These are phyloP conservation scores for Steinernema khuongi DNA, from an alignment of 1,140 invertebrate genomes.

Conservation along the genomic window DNA sequence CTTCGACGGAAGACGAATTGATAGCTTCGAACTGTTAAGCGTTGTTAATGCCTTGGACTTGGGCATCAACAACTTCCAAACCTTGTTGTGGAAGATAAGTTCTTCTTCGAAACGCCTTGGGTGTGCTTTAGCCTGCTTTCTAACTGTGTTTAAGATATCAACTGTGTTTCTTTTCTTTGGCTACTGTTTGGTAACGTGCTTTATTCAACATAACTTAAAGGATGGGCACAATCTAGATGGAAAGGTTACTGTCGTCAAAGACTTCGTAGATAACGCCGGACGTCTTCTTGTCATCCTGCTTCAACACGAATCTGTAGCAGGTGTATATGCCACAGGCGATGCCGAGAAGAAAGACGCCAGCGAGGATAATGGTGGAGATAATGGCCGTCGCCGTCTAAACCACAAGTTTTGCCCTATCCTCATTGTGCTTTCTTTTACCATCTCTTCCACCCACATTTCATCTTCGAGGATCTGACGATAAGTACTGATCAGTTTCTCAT, in stretches of 20 bases:
- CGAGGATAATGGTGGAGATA: background rate
- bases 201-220: background rate
- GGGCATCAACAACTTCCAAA: no score
- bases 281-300: background rate
- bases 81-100: no score
- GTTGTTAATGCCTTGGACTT: no score
- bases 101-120: no score
- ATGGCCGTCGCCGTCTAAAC: background rate
- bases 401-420: background rate
- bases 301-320: background rate
- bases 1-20: no score
- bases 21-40: no score
- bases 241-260: background rate
- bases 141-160: no score
- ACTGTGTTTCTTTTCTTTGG: no score
- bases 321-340: background rate
- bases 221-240: background rate
- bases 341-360: background rate
- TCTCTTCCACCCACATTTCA: background rate
- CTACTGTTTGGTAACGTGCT: background rate
- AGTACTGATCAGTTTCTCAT: background rate
- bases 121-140: no score
- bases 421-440: background rate
- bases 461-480: background rate
- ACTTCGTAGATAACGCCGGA: background rate